A percentile compares a stretch with the other conserved stretches of the same genome.
Conservation (phyloP, 2,113 vertebrate species). For the Pteropus alecto region DNA sequence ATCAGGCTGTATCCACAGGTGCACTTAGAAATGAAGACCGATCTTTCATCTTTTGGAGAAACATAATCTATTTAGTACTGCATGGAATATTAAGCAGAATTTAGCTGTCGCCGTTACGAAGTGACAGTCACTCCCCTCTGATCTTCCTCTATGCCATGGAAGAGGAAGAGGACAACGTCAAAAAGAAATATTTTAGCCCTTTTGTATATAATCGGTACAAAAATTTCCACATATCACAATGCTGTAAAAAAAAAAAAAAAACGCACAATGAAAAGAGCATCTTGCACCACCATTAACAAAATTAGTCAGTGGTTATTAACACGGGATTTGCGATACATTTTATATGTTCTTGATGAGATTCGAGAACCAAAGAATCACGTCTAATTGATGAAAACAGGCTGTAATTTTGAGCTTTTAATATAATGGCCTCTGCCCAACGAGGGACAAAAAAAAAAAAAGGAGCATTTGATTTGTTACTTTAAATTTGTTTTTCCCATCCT, state of each 20-base stretch:
- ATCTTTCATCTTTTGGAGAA: not conserved
- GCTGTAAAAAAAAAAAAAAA: not conserved
- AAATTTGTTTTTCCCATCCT: not conserved
- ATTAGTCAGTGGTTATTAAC: not conserved
- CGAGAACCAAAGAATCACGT: not conserved
- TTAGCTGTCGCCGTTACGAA: no score
- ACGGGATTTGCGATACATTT: not conserved
- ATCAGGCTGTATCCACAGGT: accelerated
- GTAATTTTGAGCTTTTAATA: conserved; percentile 46
- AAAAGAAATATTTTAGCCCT: not conserved
- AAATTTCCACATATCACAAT: accelerated
- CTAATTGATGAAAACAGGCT: conserved; percentile 14
- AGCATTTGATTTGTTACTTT: accelerated
- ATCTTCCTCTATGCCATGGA: accelerated
- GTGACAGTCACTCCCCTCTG: accelerated
- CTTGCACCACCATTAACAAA: not conserved
- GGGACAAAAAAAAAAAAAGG: not conserved
- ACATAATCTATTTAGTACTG: not conserved
- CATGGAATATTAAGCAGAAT: not conserved
- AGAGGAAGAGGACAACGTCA: not conserved
- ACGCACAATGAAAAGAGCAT: accelerated
- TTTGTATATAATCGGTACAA: not conserved
- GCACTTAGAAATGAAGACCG: not conserved
- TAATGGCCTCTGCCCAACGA: conserved; percentile 8
- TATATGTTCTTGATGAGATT: not conserved